Evolutionary conservation across 2,797 vertebrate species (phyloP).

Genomic region (Gymnothorax reevesii): DNA sequence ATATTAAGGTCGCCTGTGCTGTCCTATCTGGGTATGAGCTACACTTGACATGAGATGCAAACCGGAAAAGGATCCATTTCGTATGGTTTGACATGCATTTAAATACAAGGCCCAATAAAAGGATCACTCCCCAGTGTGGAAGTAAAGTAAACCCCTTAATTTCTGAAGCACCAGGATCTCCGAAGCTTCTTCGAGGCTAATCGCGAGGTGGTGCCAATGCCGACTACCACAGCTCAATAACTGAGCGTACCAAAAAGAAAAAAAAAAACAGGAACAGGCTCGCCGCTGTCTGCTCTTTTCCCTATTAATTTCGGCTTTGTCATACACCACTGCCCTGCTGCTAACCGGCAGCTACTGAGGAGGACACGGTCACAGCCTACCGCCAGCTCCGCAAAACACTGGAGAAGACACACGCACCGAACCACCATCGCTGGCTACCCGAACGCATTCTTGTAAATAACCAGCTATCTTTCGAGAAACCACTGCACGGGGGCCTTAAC

Average conservation of each 20-base stretch:
- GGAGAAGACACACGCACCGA: background rate
- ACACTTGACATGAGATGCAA: background rate
- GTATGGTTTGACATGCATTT: background rate
- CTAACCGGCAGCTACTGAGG: constrained; percentile 51
- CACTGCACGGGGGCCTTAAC: background rate
- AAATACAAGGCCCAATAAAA: constrained; percentile 8
- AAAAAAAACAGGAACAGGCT: constrained; percentile 57
- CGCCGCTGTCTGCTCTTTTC: constrained; percentile 32
- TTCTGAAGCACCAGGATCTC: background rate
- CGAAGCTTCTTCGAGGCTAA: background rate
- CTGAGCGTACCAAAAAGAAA: constrained; percentile 20
- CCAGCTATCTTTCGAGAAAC: background rate
- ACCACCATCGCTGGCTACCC: background rate
- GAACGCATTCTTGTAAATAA: background rate
- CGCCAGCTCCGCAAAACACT: background rate
- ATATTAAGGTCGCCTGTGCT: background rate
- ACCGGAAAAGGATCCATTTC: background rate
- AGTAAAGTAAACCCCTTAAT: background rate
- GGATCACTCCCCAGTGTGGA: background rate
- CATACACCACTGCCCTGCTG: constrained; percentile 49
- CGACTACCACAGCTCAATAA: background rate
- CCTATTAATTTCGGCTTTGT: background rate
- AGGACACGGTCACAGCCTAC: constrained; percentile 59
- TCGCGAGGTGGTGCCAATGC: background rate
- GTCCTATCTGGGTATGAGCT: background rate